phyloP scores from a whole-genome alignment of 2,797 vertebrate species.

The Bovichtus diacanthus region DNA sequence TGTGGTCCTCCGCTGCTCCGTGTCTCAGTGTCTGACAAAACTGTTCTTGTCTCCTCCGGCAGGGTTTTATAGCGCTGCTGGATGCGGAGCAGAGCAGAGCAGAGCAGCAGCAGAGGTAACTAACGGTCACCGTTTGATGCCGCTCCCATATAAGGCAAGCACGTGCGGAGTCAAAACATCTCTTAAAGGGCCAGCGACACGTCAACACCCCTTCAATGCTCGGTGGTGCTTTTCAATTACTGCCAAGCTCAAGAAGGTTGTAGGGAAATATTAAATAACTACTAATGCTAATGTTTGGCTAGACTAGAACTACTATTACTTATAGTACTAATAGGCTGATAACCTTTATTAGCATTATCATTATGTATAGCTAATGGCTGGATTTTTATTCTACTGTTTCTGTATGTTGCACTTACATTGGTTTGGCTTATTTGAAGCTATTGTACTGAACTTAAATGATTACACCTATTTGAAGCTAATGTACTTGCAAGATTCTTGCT shows the following conservation, averaged over 20 bases:
- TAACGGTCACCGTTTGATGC: constrained; percentile 83
- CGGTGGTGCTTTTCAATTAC: not conserved
- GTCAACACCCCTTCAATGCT: fast-evolving
- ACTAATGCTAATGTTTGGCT: not conserved
- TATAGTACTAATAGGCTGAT: not conserved
- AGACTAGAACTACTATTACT: not conserved
- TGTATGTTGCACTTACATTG: too few species aligned
- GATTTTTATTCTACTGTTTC: too few species aligned
- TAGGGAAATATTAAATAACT: not conserved
- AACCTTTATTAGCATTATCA: not conserved
- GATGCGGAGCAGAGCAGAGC: constrained; percentile 59
- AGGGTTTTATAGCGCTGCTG: constrained; percentile 82
- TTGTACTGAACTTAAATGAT: too few species aligned
- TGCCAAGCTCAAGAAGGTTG: not conserved
- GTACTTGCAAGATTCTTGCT: too few species aligned
- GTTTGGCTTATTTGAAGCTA: too few species aligned
- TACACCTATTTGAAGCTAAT: too few species aligned
- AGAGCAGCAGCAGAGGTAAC: constrained; percentile 81
- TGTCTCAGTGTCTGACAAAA: constrained; percentile 65
- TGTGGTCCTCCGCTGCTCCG: constrained; percentile 19
- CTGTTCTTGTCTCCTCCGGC: constrained; percentile 65
- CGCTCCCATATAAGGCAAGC: constrained; percentile 80
- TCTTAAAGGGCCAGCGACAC: constrained; percentile 81
- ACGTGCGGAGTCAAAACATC: constrained; percentile 86
- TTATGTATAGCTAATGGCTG: too few species aligned